A percentile compares a stretch with the other conserved stretches of the same genome.
phyloP scores from a whole-genome alignment of 2,888 invertebrate species.

The Tiphia femorata region DNA sequence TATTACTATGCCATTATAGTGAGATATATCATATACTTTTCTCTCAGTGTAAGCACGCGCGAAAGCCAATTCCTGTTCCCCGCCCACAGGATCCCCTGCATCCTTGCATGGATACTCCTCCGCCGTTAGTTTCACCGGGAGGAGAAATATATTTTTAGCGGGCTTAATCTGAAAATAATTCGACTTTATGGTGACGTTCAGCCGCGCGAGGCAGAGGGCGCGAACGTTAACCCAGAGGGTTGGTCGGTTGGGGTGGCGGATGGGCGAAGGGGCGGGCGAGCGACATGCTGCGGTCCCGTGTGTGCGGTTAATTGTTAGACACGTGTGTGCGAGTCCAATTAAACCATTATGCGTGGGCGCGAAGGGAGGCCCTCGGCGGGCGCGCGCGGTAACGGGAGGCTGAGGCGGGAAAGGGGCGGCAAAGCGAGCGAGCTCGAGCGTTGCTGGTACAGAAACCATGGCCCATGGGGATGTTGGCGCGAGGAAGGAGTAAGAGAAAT shows the following conservation, averaged over 20 bases:
- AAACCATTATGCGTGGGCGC: slow-evolving; percentile 50
- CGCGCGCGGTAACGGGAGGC: background rate
- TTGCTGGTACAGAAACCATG: background rate
- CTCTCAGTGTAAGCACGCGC: too few species aligned
- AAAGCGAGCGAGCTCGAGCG: background rate
- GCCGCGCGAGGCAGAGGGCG: slow-evolving; percentile 16
- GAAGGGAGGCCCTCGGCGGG: slow-evolving; percentile 12
- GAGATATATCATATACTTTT: too few species aligned
- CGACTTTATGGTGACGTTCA: slow-evolving; percentile 49
- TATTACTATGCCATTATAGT: too few species aligned
- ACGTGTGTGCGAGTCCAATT: slow-evolving; percentile 53
- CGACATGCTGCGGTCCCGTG: slow-evolving; percentile 18
- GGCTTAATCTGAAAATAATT: slow-evolving; percentile 52
- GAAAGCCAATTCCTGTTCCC: too few species aligned
- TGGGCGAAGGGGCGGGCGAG: slow-evolving; percentile 23
- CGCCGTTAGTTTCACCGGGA: too few species aligned
- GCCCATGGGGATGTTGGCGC: background rate
- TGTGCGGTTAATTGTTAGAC: slow-evolving; percentile 51
- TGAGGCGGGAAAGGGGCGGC: background rate
- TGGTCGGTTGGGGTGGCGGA: background rate
- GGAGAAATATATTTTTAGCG: slow-evolving; percentile 34
- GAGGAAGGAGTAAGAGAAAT: slow-evolving; percentile 34
- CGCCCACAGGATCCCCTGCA: too few species aligned
- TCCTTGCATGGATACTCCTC: too few species aligned
- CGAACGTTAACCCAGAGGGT: too few species aligned